These are phyloP conservation scores for Thera obeliscata DNA, from an alignment of 2,888 invertebrate species.

Conservation along the genomic window DNA sequence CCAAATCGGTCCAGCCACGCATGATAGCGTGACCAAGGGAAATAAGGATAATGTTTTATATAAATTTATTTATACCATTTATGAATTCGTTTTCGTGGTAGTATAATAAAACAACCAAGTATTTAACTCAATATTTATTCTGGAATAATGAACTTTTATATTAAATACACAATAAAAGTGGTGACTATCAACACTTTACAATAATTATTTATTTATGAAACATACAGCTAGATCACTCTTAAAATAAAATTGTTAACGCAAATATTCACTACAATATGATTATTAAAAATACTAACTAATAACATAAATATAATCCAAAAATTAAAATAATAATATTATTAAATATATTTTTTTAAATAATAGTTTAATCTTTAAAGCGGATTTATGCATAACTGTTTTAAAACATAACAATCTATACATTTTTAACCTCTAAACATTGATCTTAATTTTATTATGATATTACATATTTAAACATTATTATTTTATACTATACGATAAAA, in stretches of 20 bases:
- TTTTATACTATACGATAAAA: slow-evolving; percentile 73
- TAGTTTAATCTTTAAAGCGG: slow-evolving; percentile 9
- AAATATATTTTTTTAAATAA: slow-evolving; percentile 3
- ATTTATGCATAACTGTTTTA: slow-evolving; percentile 17
- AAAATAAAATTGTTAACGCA: slow-evolving; percentile 21
- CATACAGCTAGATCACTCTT: slow-evolving; percentile 31
- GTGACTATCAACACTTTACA: slow-evolving; percentile 74
- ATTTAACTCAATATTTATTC: slow-evolving; percentile 80
- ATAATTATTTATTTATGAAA: slow-evolving; percentile 31
- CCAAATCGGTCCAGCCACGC: no score
- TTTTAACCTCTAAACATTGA: slow-evolving; percentile 77
- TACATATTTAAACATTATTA: slow-evolving; percentile 74
- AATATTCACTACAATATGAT: background rate
- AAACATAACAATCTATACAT: slow-evolving; percentile 67
- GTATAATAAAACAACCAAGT: slow-evolving; percentile 33
- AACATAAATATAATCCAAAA: background rate
- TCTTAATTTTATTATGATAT: slow-evolving; percentile 72
- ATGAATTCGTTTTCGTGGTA: background rate
- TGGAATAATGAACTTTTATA: slow-evolving; percentile 77
- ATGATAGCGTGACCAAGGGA: no score
- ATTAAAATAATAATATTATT: background rate
- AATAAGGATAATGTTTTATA: no score
- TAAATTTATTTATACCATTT: background rate
- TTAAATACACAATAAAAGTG: slow-evolving; percentile 74
- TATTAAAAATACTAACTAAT: background rate